Percentiles rank a stretch among this genome's conserved stretches.
phyloP scores from a whole-genome alignment of 2,113 vertebrate species.

The Salvator merianae region DNA sequence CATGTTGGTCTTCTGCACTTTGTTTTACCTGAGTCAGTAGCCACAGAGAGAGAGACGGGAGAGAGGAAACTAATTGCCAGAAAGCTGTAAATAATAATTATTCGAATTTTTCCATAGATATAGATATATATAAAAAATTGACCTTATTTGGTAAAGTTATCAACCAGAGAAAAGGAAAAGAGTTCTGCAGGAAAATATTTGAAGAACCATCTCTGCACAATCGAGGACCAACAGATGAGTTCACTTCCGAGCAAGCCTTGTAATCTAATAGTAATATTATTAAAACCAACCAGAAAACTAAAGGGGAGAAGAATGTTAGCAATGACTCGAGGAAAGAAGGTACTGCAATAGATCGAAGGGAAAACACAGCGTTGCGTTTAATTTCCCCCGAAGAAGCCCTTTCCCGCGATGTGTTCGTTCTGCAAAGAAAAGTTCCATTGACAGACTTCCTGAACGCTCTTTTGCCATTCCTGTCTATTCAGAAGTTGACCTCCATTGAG shows the following conservation, averaged over 20 bases:
- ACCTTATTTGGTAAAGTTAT: background rate
- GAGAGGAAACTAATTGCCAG: too few relatives aligned
- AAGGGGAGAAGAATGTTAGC: background rate
- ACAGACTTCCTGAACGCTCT: too few relatives aligned
- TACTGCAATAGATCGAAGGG: too few relatives aligned
- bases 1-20: background rate
- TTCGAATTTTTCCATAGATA: background rate
- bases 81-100: background rate
- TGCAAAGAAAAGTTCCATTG: background rate
- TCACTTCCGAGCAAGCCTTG: background rate
- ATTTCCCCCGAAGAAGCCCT: background rate
- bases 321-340: too few relatives aligned
- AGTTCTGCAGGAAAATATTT: background rate
- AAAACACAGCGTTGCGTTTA: too few relatives aligned
- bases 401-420: too few relatives aligned
- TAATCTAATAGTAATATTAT: background rate
- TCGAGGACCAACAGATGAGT: too few relatives aligned
- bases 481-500: background rate
- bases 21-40: background rate
- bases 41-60: background rate
- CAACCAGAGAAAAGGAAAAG: background rate
- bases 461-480: background rate
- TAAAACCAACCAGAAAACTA: background rate
- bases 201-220: too few relatives aligned
- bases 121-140: background rate